phyloP scores from a whole-genome alignment of 2,113 vertebrate species.

The Forbesichthys agassizii region DNA sequence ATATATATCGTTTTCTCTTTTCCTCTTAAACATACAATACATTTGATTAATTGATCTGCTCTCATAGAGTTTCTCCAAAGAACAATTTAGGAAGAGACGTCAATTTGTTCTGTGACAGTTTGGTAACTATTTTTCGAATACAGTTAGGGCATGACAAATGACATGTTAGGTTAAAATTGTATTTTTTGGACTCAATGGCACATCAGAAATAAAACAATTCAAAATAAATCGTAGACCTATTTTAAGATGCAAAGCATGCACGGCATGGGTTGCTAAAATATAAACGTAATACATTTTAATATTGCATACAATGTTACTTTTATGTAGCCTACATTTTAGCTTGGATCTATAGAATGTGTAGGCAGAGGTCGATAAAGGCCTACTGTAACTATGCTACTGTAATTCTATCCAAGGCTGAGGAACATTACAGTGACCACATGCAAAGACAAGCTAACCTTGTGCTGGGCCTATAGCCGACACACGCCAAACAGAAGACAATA shows the following conservation, averaged over 20 bases:
- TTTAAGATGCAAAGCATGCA: too few species aligned
- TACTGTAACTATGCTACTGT: background rate
- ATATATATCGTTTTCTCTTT: background rate
- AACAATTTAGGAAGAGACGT: conserved; percentile 39
- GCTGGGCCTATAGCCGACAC: conserved; percentile 67
- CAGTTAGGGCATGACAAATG: too few species aligned
- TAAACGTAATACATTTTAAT: too few species aligned
- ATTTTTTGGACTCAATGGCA: too few species aligned
- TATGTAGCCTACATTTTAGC: background rate
- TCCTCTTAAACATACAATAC: background rate
- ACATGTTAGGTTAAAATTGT: too few species aligned
- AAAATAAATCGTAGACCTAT: too few species aligned
- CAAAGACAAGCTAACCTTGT: conserved; percentile 65
- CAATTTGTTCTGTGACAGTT: conserved; percentile 15
- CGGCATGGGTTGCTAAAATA: too few species aligned
- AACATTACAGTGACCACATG: conserved; percentile 20
- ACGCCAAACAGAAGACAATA: conserved; percentile 58
- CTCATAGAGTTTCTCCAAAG: conserved; percentile 34
- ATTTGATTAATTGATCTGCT: conserved; percentile 39
- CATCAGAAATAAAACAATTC: too few species aligned
- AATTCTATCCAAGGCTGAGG: conserved; percentile 62
- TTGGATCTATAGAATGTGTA: conserved; percentile 10
- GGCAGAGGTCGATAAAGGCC: background rate
- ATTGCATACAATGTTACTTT: too few species aligned
- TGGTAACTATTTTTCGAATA: too few species aligned